Evolutionary conservation across 2,113 vertebrate species (phyloP), one percentile per base, ranked within the genome.

Genomic region (Heterotis niloticus): DNA sequence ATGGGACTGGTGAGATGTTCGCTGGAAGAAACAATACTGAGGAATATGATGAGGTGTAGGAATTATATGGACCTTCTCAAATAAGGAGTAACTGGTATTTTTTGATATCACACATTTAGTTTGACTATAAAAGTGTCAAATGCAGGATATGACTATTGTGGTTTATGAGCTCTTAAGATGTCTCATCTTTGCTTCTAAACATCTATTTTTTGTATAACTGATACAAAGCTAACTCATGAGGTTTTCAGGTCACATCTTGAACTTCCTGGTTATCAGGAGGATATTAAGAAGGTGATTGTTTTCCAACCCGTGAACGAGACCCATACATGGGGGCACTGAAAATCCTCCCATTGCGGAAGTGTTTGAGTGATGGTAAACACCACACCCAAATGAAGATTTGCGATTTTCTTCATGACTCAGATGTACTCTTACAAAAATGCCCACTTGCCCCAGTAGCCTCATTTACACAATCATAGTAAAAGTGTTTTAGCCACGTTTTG

Each of bases 191-290:
- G 64, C 64, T 72, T n/a, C 17, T 20, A 72, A 1, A 59, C 54
- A 13, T 60, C 54, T 78, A 54, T 18, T 57, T 65, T n/a, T 77
- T 72, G 26, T 51, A 51, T 29, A 72, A 20, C 12, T 54, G 51
- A 69, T 64, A 44, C 62, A 68, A 56, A 24, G 52, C 54, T 24
- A 72, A 11, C 10, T 18, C 51, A 78, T 65, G 62, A 57, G 51
- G 64, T 69, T 57, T n/a, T 26, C 24, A 56, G 76, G 52, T 23
- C 51, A 78, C 64, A 66, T 24, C 76, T 67, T 24, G 16, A 24
- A 52, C 51, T 66, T 68, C 51, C 67, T 28, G 72, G 26, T 54
- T 69, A 12, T 72, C 72, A 17, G 52, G 18, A 59, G 14, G 44
- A 26, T 20, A 44, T 67, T 20, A 26, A 77, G 51, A 52, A 0